Conservation (phyloP, 2,797 vertebrate species). For the Peromyscus eremicus region DNA sequence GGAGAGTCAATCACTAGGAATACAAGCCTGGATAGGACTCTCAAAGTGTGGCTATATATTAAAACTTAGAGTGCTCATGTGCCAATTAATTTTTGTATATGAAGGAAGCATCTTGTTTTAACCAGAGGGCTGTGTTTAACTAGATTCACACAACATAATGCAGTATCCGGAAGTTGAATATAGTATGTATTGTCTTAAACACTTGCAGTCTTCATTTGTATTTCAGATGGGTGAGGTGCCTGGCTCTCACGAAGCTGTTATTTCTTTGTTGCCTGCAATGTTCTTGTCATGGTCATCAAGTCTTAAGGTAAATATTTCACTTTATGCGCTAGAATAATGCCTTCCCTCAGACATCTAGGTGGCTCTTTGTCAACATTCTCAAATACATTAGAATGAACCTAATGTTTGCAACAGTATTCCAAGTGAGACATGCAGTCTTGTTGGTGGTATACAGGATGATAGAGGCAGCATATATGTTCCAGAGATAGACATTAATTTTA, state of each 20-base stretch:
- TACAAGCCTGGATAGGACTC: neutral
- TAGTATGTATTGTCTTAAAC: slow-evolving; percentile 49
- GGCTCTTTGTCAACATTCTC: slow-evolving; percentile 6
- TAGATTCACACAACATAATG: slow-evolving; percentile 47
- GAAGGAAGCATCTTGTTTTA: slow-evolving; percentile 61
- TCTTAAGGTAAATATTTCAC: neutral
- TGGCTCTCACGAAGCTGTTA: neutral
- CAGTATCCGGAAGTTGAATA: slow-evolving; percentile 4
- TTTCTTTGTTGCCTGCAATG: neutral
- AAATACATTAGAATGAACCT: neutral
- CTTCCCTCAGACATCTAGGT: neutral
- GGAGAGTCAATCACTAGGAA: slow-evolving; percentile 37
- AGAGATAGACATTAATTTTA: neutral
- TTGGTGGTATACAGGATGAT: neutral
- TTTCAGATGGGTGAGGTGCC: neutral
- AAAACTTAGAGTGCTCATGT: slow-evolving; percentile 34
- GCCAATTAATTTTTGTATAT: slow-evolving; percentile 66
- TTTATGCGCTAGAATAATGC: neutral
- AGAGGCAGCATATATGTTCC: neutral
- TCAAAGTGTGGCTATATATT: slow-evolving; percentile 44
- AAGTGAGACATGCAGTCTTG: neutral
- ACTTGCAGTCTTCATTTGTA: slow-evolving; percentile 29
- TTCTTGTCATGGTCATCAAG: neutral
- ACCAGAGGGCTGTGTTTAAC: slow-evolving; percentile 50
- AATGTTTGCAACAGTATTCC: neutral